phyloP scores from a whole-genome alignment of 2,113 vertebrate species.

The Ophiodon elongatus region DNA sequence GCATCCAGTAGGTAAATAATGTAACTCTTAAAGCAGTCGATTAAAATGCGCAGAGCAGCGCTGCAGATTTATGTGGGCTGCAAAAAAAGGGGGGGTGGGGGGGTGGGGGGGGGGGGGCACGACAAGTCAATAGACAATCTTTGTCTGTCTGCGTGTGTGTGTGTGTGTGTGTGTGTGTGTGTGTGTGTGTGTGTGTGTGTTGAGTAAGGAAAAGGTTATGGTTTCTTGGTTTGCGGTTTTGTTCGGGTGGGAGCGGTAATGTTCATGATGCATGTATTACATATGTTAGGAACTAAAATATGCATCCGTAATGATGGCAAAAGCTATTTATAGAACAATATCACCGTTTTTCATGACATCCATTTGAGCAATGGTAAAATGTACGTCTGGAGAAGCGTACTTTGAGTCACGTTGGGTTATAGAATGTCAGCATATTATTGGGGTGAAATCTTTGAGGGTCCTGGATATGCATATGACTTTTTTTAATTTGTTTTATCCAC shows the following conservation, averaged over 20 bases:
- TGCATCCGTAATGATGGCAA: neutral
- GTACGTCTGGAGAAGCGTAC: neutral
- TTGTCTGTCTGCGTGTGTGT: slow-evolving; percentile 18
- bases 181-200: neutral
- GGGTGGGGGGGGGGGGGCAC: neutral
- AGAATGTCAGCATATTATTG: neutral
- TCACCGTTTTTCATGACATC: neutral
- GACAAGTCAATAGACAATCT: slow-evolving; percentile 48
- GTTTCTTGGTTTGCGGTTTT: slow-evolving; percentile 20
- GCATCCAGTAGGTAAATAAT: slow-evolving; percentile 71
- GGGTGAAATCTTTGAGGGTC: neutral
- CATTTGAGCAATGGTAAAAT: neutral
- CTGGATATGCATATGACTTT: neutral
- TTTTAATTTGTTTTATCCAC: slow-evolving; percentile 8
- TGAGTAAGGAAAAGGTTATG: neutral
- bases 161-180: neutral
- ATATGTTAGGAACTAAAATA: neutral
- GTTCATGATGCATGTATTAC: too few species aligned
- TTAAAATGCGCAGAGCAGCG: slow-evolving; percentile 67
- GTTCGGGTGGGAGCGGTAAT: too few species aligned
- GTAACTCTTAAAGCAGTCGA: slow-evolving; percentile 65
- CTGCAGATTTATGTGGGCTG: slow-evolving; percentile 63
- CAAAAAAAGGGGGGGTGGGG: slow-evolving; percentile 24
- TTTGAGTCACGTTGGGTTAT: neutral
- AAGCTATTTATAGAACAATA: neutral